Conservation (phyloP, 2,113 vertebrate genomes). For the Gallinago media region DNA sequence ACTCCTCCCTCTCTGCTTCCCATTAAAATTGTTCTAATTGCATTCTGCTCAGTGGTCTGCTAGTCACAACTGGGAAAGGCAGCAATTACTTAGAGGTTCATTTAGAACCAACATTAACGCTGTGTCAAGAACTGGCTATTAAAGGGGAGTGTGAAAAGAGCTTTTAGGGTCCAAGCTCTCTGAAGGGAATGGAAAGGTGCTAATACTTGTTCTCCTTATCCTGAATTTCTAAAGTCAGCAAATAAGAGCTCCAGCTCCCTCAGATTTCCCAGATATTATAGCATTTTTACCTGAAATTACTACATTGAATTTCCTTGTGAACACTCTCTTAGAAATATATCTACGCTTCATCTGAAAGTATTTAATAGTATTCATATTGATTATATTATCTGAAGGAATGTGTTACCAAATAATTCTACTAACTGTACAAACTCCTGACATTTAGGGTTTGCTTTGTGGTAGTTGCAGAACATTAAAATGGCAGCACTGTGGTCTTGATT, state of each 20-base stretch:
- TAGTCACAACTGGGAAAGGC: background rate
- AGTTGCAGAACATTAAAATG: background rate
- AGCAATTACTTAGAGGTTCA: background rate
- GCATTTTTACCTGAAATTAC: background rate
- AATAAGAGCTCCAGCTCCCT: background rate
- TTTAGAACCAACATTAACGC: background rate
- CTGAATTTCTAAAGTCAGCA: background rate
- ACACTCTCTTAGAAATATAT: background rate
- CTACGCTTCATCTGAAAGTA: background rate
- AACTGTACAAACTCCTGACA: background rate
- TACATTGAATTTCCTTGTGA: background rate
- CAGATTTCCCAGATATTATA: background rate
- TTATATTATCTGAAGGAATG: background rate
- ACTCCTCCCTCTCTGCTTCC: background rate
- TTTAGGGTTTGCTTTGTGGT: background rate
- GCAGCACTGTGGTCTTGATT: slow-evolving; percentile 1
- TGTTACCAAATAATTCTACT: background rate
- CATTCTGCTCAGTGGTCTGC: slow-evolving; percentile 2
- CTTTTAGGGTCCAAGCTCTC: background rate
- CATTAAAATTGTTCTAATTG: background rate
- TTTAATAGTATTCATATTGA: background rate
- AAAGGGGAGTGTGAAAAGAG: background rate
- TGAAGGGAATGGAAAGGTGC: background rate
- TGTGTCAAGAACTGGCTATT: background rate
- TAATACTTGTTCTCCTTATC: background rate